Conservation (phyloP, 2,797 vertebrate species). For the Hydrolagus colliei region DNA sequence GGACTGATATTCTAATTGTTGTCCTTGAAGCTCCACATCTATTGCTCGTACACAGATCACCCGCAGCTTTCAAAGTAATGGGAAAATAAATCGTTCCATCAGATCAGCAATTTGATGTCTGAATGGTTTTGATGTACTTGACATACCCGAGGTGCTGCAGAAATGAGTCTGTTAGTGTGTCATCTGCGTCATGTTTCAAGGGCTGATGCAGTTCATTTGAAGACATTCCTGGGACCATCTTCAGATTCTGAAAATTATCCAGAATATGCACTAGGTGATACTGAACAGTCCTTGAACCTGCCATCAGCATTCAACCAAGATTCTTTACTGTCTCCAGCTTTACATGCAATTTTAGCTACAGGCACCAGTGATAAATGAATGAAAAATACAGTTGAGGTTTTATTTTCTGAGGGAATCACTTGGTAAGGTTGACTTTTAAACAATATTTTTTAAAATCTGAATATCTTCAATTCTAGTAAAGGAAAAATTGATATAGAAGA, state of each 20-base stretch:
- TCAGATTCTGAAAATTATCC: slow-evolving; percentile 21
- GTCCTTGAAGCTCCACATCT: slow-evolving; percentile 39
- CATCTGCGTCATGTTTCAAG: slow-evolving; percentile 30
- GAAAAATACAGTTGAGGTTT: not conserved
- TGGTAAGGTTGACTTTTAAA: too few relatives aligned
- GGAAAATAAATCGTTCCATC: slow-evolving; percentile 51
- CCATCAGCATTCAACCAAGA: slow-evolving; percentile 32
- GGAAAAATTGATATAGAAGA: not conserved
- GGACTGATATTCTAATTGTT: slow-evolving; percentile 32
- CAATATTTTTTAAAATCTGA: not conserved
- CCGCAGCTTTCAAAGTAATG: slow-evolving; percentile 42
- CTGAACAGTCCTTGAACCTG: slow-evolving; percentile 23
- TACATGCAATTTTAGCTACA: not conserved
- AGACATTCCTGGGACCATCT: slow-evolving; percentile 34
- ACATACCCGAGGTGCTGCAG: slow-evolving; percentile 40
- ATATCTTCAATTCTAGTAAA: not conserved
- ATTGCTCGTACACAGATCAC: slow-evolving; percentile 43
- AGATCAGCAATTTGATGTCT: slow-evolving; percentile 43
- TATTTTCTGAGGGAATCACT: too few relatives aligned
- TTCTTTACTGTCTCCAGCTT: not conserved
- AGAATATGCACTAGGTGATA: slow-evolving; percentile 29
- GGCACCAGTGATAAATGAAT: not conserved
- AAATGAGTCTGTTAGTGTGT: slow-evolving; percentile 35
- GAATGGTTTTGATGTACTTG: slow-evolving; percentile 46
- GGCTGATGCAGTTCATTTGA: slow-evolving; percentile 41